Conservation (phyloP, 2,113 vertebrate genomes). For the Rafetus swinhoei region DNA sequence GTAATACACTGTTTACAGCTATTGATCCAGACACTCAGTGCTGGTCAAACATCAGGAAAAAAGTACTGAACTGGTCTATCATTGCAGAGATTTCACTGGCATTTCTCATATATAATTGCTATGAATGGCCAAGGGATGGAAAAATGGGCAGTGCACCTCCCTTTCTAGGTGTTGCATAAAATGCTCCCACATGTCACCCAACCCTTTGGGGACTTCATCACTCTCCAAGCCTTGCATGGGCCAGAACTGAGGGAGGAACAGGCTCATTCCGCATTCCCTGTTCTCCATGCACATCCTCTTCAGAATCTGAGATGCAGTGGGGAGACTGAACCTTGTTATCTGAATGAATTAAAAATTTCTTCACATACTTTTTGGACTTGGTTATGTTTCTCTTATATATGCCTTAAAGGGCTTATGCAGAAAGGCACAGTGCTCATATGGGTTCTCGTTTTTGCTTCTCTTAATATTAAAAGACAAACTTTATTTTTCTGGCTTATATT, state of each 20-base stretch:
- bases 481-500: slow-evolving; percentile 32
- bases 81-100: not conserved
- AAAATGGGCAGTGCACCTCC: not conserved
- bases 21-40: not conserved
- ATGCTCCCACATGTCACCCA: rapidly evolving
- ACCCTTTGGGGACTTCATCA: not conserved
- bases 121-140: not conserved
- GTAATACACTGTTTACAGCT: not conserved
- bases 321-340: not conserved
- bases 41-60: not conserved
- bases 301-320: no score
- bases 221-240: not conserved
- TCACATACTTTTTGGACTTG: not conserved
- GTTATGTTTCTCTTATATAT: not conserved
- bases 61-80: not conserved
- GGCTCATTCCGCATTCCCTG: not conserved
- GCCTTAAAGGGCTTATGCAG: slow-evolving; percentile 12
- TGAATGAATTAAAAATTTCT: not conserved
- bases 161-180: rapidly evolving
- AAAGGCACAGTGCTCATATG: not conserved
- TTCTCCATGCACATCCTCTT: not conserved
- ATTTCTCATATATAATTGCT: not conserved
- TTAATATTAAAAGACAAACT: slow-evolving; percentile 61
- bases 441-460: slow-evolving; percentile 38
- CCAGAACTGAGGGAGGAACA: slow-evolving; percentile 13